These are phyloP conservation scores for Hymenopus coronatus DNA, from an alignment of 2,888 invertebrate species.

Conservation along the genomic window DNA sequence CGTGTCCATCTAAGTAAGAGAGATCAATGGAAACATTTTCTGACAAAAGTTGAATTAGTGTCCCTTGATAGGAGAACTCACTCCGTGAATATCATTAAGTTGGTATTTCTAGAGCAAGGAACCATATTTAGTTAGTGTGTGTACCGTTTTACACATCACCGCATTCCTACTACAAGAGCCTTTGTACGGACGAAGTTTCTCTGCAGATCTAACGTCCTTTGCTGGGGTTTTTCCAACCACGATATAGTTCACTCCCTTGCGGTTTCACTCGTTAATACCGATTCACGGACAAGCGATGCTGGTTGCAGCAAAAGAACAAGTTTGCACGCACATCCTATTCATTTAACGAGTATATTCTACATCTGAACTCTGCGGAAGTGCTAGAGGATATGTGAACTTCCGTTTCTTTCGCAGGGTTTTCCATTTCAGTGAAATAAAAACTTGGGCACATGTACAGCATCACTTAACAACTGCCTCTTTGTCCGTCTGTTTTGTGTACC, in stretches of 20 bases:
- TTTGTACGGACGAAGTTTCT: neutral
- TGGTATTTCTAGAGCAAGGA: neutral
- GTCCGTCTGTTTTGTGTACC: neutral
- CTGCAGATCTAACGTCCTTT: neutral
- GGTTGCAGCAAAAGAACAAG: neutral
- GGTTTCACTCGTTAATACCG: neutral
- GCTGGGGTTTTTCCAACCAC: neutral
- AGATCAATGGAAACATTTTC: no score
- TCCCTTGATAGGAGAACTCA: no score
- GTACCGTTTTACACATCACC: neutral
- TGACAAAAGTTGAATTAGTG: no score
- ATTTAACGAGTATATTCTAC: neutral
- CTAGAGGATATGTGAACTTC: neutral
- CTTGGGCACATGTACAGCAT: neutral
- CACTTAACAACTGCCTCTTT: no score
- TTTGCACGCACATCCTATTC: neutral
- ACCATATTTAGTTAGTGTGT: neutral
- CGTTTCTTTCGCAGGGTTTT: neutral
- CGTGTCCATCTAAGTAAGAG: no score
- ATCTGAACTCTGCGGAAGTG: neutral
- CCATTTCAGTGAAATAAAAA: neutral
- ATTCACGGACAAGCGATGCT: neutral
- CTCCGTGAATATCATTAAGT: no score
- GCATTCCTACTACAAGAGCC: neutral
- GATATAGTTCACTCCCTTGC: neutral